phyloP scores from a whole-genome alignment of 2,113 vertebrate genomes.

The Mus spicilegus region DNA sequence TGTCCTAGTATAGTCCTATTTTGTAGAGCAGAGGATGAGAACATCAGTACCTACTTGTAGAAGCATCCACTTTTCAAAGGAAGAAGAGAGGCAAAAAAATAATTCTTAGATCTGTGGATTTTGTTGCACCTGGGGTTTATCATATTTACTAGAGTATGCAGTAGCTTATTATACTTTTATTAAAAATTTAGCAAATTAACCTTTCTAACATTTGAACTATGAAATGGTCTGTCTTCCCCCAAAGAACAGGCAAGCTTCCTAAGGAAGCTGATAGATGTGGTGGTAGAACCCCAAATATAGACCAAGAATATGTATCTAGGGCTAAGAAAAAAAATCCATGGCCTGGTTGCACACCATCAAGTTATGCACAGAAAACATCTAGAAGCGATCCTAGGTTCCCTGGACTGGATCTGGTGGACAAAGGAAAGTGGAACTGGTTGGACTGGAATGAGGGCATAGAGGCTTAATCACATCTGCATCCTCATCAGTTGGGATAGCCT shows the following conservation, averaged over 20 bases:
- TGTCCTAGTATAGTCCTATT: not conserved
- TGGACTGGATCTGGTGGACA: not conserved
- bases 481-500: not conserved
- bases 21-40: not conserved
- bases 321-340: not conserved
- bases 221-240: not conserved
- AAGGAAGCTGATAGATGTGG: not conserved
- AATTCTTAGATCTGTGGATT: not conserved
- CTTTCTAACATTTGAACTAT: not conserved
- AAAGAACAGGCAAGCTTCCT: not conserved
- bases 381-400: not conserved
- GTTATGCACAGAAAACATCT: not conserved
- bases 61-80: not conserved
- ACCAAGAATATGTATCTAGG: not conserved
- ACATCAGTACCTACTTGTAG: rapidly evolving
- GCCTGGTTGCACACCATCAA: rapidly evolving
- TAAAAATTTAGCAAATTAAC: not conserved
- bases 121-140: not conserved
- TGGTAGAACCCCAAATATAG: not conserved
- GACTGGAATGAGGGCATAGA: not conserved
- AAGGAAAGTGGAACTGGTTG: not conserved
- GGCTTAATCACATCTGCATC: not conserved
- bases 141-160: not conserved
- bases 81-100: not conserved
- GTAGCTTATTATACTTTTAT: not conserved